Conservation (phyloP, 2,113 vertebrate genomes). For the Scolopax mira region DNA sequence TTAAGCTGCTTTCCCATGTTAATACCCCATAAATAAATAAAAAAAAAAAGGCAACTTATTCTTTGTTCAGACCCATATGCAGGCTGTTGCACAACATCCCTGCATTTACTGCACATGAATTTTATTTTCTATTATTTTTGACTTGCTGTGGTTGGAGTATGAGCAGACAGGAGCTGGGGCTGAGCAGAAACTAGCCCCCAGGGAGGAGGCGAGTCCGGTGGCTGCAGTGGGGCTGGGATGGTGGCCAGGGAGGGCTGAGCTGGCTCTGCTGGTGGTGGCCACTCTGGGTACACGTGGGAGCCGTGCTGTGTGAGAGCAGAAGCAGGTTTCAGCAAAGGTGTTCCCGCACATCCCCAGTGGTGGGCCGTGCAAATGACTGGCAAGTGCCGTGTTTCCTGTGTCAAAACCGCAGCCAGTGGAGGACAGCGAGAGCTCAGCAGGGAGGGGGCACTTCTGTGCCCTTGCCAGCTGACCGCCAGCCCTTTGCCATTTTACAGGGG, state of each 20-base stretch:
- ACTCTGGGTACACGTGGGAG: rapidly evolving
- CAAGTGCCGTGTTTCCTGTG: rapidly evolving
- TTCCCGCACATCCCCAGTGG: not conserved
- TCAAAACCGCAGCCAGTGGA: not conserved
- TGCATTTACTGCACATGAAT: not conserved
- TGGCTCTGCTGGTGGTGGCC: not conserved
- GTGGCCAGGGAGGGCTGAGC: rapidly evolving
- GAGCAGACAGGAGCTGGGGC: not conserved
- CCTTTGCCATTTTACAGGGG: rapidly evolving
- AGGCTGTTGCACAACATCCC: not conserved
- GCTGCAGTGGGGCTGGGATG: not conserved
- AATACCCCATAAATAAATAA: not conserved
- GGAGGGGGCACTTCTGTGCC: not conserved
- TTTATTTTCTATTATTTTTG: not conserved
- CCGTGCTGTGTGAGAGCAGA: not conserved
- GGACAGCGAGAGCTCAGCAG: not conserved
- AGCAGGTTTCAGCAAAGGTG: not conserved
- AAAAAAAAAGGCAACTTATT: not conserved
- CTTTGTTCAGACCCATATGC: not conserved
- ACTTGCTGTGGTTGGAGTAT: rapidly evolving
- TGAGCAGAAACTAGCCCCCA: not conserved
- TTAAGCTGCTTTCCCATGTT: not conserved
- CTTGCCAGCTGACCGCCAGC: not conserved
- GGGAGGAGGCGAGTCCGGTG: rapidly evolving
- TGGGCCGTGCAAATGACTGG: not conserved